Base-by-base conservation (phyloP, 1,140 invertebrate species). In the Formica selysi region DNA sequence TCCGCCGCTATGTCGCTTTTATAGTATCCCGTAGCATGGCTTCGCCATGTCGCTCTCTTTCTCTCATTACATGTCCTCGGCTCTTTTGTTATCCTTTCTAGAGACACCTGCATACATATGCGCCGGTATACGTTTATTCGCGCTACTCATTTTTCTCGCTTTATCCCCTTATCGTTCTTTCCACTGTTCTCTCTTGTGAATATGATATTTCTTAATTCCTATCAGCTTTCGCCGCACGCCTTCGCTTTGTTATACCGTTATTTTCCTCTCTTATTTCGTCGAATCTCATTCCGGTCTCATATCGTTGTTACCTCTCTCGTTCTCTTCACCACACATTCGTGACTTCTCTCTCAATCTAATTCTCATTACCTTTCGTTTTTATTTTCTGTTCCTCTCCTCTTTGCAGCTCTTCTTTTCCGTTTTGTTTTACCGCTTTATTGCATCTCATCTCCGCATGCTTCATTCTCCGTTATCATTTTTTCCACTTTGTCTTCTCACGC, bases 181-280 rank as follows among this genome's bases (percentile, higher is more conserved):
- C 26, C 51, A 11, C 51, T 26, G 19, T 68, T 44, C 44, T 41
- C 41, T 71, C 68, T 61, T 61, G 54, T 83, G 68, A 83, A 83
- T 83, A 83, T 83, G 68, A 83, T 83, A 83, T 83, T 83, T 83
- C 79, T 83, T 83, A 83, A 83, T 83, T 83, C 54, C 54, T 74
- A 36, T 38, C 38, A 22, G 32, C 64, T 57, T 51, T 51, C 48
- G 16, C 16, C 48, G 48, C 44, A 13, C 68, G 54, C 29, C 79
- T 83, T 73, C 57, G 79, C 79, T 81, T 81, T 73, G 79, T 73
- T 73, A 73, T 62, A 73, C 19, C 26, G 13, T 36, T 61, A 61
- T 67, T 73, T 29, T 51, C 48, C 48, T 4, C 79, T 83, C 68
- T 61, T 44, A 61, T 83, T 74, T 71, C n/a, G 68, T 74, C 65